phyloP scores from a whole-genome alignment of 2,797 vertebrate species.

The Halcyon chelicuti region DNA sequence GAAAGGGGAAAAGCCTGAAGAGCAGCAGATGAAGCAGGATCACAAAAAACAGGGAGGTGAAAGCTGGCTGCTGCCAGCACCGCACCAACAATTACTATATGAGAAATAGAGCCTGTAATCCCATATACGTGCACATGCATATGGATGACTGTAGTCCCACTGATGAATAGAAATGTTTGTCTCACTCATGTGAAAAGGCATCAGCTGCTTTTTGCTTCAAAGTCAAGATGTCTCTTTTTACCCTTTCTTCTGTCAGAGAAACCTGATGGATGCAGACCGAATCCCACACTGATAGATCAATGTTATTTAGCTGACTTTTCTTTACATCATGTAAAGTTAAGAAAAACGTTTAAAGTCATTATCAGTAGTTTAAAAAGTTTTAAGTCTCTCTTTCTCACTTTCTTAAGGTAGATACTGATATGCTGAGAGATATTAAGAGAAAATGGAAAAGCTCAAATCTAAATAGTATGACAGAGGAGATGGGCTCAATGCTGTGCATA shows the following conservation, averaged over 20 bases:
- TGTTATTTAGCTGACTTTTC: not conserved
- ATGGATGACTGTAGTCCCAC: slow-evolving; percentile 37
- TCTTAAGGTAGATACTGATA: not conserved
- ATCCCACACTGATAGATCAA: not conserved
- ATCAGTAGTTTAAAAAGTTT: not conserved
- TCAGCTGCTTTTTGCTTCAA: slow-evolving; percentile 63
- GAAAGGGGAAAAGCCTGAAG: slow-evolving; percentile 45
- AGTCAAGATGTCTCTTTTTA: slow-evolving; percentile 58
- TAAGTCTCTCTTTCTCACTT: not conserved
- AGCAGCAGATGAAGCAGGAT: slow-evolving; percentile 53
- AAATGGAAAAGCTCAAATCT: not conserved
- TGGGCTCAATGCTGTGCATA: not conserved
- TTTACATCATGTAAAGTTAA: not conserved
- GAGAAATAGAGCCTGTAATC: slow-evolving; percentile 47
- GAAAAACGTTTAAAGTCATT: not conserved
- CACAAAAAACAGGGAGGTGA: slow-evolving; percentile 25
- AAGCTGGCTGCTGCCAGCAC: slow-evolving; percentile 9
- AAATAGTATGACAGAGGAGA: not conserved
- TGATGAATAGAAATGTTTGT: slow-evolving; percentile 57
- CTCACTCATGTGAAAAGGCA: slow-evolving; percentile 51
- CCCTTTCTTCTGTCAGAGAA: slow-evolving; percentile 49
- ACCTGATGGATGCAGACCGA: slow-evolving; percentile 39
- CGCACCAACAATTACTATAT: slow-evolving; percentile 4
- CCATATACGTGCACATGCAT: slow-evolving; percentile 44
- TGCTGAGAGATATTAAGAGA: not conserved